A percentile compares a stretch with the other conserved stretches of the same genome.
Evolutionary conservation across 2,888 invertebrate species (phyloP).

Genomic region (Eustalomyia histrio): DNA sequence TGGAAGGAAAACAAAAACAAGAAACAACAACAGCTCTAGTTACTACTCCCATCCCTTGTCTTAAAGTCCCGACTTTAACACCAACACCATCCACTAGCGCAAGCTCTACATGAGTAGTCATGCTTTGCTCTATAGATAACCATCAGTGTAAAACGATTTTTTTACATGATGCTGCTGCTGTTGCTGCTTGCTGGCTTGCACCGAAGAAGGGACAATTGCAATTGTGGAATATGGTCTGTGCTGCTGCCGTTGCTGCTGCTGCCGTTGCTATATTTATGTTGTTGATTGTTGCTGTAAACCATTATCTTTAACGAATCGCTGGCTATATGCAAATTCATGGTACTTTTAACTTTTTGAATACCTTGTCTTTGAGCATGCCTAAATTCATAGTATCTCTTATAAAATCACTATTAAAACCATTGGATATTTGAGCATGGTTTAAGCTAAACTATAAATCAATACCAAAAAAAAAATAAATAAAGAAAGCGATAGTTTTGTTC

Average conservation of each 20-base stretch:
- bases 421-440: neutral
- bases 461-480: neutral
- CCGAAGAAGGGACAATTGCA: constrained; percentile 40
- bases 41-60: constrained; percentile 29
- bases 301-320: constrained; percentile 50
- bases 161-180: constrained; percentile 7
- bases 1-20: constrained; percentile 12
- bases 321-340: constrained; percentile 58
- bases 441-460: neutral
- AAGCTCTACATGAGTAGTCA: constrained; percentile 64
- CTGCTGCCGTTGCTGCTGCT: neutral
- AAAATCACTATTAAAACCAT: constrained; percentile 46
- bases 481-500: neutral
- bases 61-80: constrained; percentile 64
- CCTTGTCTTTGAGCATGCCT: constrained; percentile 50
- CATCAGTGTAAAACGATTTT: constrained; percentile 63
- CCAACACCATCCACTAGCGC: constrained; percentile 46
- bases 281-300: constrained; percentile 13
- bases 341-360: constrained; percentile 30
- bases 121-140: constrained; percentile 65
- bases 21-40: constrained; percentile 23
- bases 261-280: neutral
- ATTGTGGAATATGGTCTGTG: constrained; percentile 9
- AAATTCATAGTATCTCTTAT: constrained; percentile 46
- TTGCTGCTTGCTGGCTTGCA: neutral